Evolutionary conservation across 2,888 invertebrate species (phyloP).

Genomic region (Magallana nippona): DNA sequence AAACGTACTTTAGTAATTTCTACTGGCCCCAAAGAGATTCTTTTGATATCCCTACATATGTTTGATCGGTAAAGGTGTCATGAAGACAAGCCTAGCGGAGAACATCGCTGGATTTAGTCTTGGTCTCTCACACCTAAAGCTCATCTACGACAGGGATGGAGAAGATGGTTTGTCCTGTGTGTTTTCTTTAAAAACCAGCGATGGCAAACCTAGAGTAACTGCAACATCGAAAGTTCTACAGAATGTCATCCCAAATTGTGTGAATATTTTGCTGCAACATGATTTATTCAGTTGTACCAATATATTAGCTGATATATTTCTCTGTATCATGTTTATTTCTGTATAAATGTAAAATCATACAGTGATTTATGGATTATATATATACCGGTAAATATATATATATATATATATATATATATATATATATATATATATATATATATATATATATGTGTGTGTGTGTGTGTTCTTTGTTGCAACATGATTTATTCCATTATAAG

Average conservation of each 20-base stretch:
- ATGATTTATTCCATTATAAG: no score
- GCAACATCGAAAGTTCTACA: background rate
- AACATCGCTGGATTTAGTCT: background rate
- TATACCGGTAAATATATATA: no score
- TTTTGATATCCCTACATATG: background rate
- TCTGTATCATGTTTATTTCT: background rate
- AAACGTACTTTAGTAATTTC: no score
- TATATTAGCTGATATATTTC: no score
- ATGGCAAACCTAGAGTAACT: slow-evolving; percentile 30
- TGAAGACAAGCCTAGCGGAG: slow-evolving; percentile 13
- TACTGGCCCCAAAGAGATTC: no score
- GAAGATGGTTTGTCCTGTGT: slow-evolving; percentile 1
- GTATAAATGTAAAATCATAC: background rate
- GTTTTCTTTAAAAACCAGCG: slow-evolving; percentile 29
- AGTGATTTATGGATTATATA: background rate
- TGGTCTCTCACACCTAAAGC: background rate
- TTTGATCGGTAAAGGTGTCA: slow-evolving; percentile 8
- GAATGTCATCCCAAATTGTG: slow-evolving; percentile 19
- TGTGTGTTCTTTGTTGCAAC: no score
- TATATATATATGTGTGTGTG: no score
- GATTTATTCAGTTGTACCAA: background rate
- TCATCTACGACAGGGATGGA: background rate
- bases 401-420: no score
- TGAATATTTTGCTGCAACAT: slow-evolving; percentile 20
- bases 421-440: no score